These are phyloP conservation scores for Micromesistius poutassou DNA, from an alignment of 2,797 vertebrate species.

Conservation along the genomic window DNA sequence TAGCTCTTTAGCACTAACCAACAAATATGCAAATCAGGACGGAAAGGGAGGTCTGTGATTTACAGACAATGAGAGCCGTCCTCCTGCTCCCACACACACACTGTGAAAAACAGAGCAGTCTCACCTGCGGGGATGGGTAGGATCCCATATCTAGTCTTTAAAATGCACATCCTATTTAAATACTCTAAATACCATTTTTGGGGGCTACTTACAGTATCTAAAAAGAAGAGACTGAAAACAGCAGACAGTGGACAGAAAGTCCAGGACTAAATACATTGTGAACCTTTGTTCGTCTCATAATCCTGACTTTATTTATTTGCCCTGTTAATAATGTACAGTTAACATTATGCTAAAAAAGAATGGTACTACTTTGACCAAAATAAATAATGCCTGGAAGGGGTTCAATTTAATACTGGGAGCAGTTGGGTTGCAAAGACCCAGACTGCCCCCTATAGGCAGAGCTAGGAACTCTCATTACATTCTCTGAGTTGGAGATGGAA, in stretches of 20 bases:
- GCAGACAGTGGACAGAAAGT: not conserved
- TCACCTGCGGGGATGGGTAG: no score
- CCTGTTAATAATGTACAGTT: conserved; percentile 70
- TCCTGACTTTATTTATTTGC: conserved; percentile 58
- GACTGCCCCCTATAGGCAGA: conserved; percentile 70
- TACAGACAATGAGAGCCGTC: no score
- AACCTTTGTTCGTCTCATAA: not conserved
- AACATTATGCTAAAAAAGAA: conserved; percentile 66
- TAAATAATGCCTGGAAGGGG: not conserved
- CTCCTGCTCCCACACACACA: not conserved
- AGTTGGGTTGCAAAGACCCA: conserved; percentile 51
- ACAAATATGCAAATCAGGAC: no score
- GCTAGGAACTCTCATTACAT: conserved; percentile 4
- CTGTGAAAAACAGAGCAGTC: not conserved
- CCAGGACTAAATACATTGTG: not conserved
- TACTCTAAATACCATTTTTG: not conserved
- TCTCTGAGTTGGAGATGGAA: not conserved
- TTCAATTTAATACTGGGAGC: conserved; percentile 46
- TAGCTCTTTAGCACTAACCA: no score
- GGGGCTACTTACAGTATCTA: not conserved
- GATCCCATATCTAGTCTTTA: no score
- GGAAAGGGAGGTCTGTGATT: no score
- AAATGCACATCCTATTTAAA: no score
- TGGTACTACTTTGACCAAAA: not conserved
- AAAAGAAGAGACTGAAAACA: not conserved